Evolutionary conservation across 2,113 vertebrate species (phyloP).

Genomic region (Dasyornis broadbenti): DNA sequence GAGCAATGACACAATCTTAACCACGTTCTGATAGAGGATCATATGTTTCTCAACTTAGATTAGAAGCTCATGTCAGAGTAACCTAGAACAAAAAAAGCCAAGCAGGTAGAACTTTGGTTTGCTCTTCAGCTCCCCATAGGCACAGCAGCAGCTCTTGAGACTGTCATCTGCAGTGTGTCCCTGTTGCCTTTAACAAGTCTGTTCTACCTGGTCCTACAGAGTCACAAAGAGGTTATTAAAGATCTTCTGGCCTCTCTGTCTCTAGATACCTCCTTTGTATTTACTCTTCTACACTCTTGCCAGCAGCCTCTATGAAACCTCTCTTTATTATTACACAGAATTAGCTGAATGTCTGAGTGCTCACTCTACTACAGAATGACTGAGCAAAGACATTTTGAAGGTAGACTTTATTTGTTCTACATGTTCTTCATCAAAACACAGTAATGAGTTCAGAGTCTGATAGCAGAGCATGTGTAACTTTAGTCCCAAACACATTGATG

Average conservation of each 20-base stretch:
- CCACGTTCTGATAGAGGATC: neutral
- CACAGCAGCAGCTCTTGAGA: rapidly evolving
- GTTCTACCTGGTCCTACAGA: neutral
- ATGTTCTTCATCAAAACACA: neutral
- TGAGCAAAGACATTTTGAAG: neutral
- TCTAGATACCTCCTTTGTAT: neutral
- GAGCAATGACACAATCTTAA: neutral
- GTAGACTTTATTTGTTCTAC: neutral
- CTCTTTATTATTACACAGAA: neutral
- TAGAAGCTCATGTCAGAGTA: neutral
- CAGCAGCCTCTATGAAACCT: neutral
- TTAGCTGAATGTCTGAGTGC: neutral
- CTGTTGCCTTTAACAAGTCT: neutral
- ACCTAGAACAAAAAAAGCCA: neutral
- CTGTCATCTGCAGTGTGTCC: rapidly evolving
- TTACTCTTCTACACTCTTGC: neutral
- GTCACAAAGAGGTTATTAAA: neutral
- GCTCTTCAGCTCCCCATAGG: neutral
- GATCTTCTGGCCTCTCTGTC: neutral
- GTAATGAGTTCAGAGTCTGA: neutral
- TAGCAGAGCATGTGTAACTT: neutral
- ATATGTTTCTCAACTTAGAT: neutral
- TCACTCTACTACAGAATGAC: neutral
- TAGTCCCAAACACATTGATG: neutral
- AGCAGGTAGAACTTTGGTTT: neutral